Evolutionary conservation across 1,140 invertebrate species (phyloP).

Genomic region (Drosophila ficusphila): DNA sequence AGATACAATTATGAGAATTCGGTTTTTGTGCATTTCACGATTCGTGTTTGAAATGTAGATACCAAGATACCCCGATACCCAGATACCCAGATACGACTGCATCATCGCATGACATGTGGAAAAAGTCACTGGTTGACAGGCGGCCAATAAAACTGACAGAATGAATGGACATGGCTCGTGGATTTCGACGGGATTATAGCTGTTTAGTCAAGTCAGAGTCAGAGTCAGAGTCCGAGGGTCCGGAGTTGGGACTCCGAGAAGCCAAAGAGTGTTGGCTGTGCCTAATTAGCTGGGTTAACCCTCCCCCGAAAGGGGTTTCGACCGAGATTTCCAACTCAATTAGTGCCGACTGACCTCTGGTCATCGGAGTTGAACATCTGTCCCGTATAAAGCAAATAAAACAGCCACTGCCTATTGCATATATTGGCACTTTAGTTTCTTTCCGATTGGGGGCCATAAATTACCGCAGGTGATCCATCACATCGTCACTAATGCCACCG

Average conservation of each 20-base stretch:
- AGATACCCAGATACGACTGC: conserved; percentile 56
- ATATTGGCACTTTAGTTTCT: conserved; percentile 12
- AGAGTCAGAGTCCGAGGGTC: conserved; percentile 8
- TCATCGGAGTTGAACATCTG: conserved; percentile 29
- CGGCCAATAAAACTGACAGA: conserved; percentile 80
- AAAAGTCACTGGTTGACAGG: conserved; percentile 77
- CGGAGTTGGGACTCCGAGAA: conserved; percentile 35
- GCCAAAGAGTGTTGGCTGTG: conserved; percentile 50
- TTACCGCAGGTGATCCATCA: conserved; percentile 67
- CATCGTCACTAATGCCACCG: conserved; percentile 55
- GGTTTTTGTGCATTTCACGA: conserved; percentile 68
- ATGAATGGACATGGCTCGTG: conserved; percentile 69
- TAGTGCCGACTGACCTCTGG: conserved; percentile 50
- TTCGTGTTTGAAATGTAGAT: conserved; percentile 52
- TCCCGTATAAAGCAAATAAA: conserved; percentile 2
- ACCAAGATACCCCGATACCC: too few species aligned
- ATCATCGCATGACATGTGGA: conserved; percentile 78
- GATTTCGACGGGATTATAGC: conserved; percentile 67
- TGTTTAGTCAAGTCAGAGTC: conserved; percentile 77
- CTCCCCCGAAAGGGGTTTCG: conserved; percentile 37
- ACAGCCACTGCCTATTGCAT: conserved; percentile 25
- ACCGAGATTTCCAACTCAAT: conserved; percentile 46
- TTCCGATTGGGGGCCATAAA: conserved; percentile 44
- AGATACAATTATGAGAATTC: conserved; percentile 47
- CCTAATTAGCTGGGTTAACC: conserved; percentile 47